Base-by-base conservation (phyloP, 2,888 invertebrate genomes). In the Epinotia bilunana region DNA sequence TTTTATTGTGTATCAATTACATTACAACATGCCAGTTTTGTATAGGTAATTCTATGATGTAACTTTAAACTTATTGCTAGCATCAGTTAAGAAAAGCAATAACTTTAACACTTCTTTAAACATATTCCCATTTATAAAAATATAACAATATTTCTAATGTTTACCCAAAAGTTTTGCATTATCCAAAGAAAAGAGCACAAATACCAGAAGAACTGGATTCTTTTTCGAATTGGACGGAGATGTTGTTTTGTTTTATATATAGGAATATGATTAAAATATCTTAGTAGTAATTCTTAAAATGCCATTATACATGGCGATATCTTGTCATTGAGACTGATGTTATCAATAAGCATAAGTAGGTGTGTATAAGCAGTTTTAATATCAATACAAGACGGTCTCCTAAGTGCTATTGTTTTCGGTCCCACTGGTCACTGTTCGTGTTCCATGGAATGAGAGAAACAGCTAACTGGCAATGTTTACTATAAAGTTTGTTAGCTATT, bases 401-500 rank as follows among this genome's bases (percentile, higher is more conserved):
- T 70, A 49, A 75, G 57, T 67, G 73, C 80, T 82, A 79, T 79
- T 82, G 65, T 23, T 71, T 83, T 82, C 74, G 76, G 79, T 83
- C 81, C 84, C 82, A 82, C 84, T 80, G 83, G 53, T 23, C 23
- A 64, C 3, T 11, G 46, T 82, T 83, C 82, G 84, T 80, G 83
- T 82, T 83, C 82, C 81, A 78, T 78, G 79, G 83, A 83, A 82
- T 83, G 82, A 74, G 82, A 83, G 82, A 83, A 80, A 80, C 83
- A 80, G 82, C 80, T 82, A 83, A 85, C 87, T 88, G 88, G 88
- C 88, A 87, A 86, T 86, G 87, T 89, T 88, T 87, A 88, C 83
- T 85, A 87, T 88, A 88, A 89, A 88, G 82, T 90, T 91, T 90
- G 86, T 90, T 92, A 92, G 93, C 91, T 89, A 88, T 89, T 92